These are phyloP conservation scores for Saturnia pavonia DNA, from an alignment of 2,888 invertebrate species.

Conservation along the genomic window DNA sequence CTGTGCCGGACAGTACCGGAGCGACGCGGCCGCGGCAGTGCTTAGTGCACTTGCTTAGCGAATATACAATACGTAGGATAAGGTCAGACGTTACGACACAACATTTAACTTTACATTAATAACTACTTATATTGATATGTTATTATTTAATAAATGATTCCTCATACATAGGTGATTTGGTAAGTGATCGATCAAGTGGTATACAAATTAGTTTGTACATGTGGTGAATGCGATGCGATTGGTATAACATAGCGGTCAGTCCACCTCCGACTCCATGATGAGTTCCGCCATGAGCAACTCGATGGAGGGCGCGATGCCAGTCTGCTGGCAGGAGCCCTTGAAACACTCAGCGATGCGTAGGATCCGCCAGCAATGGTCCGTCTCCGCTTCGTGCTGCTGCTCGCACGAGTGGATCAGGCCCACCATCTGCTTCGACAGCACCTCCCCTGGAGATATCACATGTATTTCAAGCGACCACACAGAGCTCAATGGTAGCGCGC, in stretches of 20 bases:
- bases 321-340: slow-evolving; percentile 48
- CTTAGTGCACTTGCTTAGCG: too few relatives aligned
- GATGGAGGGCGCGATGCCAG: slow-evolving; percentile 62
- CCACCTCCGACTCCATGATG: slow-evolving; percentile 61
- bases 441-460: slow-evolving; percentile 45
- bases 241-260: neutral
- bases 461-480: neutral
- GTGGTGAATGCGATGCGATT: too few relatives aligned
- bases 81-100: too few relatives aligned
- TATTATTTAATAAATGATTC: neutral
- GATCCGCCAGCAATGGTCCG: slow-evolving; percentile 68
- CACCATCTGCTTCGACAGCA: slow-evolving; percentile 58
- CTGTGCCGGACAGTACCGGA: too few relatives aligned
- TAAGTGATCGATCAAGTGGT: neutral
- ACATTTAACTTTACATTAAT: too few relatives aligned
- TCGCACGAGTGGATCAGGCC: slow-evolving; percentile 61
- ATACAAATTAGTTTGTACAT: too few relatives aligned
- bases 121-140: too few relatives aligned
- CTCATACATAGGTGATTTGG: neutral
- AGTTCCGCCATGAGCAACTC: slow-evolving; percentile 66
- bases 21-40: too few relatives aligned
- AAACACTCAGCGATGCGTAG: slow-evolving; percentile 68
- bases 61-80: too few relatives aligned
- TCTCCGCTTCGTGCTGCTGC: slow-evolving; percentile 48
- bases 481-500: too few relatives aligned